phyloP scores from a whole-genome alignment of 2,888 invertebrate genomes.

The Hipparchia semele region DNA sequence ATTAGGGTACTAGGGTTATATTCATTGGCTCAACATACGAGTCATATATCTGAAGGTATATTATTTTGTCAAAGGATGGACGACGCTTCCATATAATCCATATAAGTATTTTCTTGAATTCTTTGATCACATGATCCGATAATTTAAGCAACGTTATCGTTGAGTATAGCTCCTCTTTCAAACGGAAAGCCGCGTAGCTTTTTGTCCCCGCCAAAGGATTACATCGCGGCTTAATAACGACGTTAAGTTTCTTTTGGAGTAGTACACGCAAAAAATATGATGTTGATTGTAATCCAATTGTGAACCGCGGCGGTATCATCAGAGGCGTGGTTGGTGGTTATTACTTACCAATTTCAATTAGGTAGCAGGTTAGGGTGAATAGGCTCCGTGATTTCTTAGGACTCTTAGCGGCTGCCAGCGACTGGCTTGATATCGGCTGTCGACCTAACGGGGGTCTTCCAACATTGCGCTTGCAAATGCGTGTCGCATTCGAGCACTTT shows the following conservation, averaged over 20 bases:
- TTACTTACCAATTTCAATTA: slow-evolving; percentile 11
- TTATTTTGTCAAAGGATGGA: not conserved
- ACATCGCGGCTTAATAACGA: slow-evolving; percentile 23
- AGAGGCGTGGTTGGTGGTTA: slow-evolving; percentile 17
- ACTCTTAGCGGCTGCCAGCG: not conserved
- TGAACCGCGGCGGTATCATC: slow-evolving; percentile 16
- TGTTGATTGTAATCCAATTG: slow-evolving; percentile 26
- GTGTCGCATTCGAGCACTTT: too few relatives aligned
- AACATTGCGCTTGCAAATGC: too few relatives aligned
- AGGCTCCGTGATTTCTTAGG: not conserved
- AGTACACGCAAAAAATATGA: slow-evolving; percentile 10
- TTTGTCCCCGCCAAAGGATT: slow-evolving; percentile 19
- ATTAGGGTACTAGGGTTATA: too few relatives aligned
- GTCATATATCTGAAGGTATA: not conserved
- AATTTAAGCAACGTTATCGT: not conserved
- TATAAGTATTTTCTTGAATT: too few relatives aligned
- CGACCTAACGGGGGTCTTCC: too few relatives aligned
- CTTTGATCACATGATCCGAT: too few relatives aligned
- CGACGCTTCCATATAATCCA: not conserved
- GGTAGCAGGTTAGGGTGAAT: not conserved
- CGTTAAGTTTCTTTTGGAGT: slow-evolving; percentile 11
- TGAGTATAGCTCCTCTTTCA: not conserved
- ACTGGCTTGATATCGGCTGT: too few relatives aligned
- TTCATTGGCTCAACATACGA: too few relatives aligned
- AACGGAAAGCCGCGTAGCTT: slow-evolving; percentile 1